Conservation (phyloP, 2,797 vertebrate species). For the Phyllotis vaccarum region DNA sequence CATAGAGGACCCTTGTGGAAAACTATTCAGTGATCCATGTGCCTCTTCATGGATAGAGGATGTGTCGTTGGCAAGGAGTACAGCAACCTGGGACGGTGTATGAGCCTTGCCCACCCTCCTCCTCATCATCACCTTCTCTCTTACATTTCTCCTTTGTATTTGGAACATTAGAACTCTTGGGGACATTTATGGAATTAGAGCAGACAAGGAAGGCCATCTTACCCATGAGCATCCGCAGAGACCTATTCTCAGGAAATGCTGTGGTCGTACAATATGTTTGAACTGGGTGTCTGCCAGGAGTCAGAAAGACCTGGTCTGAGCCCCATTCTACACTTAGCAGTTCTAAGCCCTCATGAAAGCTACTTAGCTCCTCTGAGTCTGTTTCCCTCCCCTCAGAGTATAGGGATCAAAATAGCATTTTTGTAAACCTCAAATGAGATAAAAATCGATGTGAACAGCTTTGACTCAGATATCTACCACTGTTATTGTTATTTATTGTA, state of each 20-base stretch:
- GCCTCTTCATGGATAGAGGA: neutral
- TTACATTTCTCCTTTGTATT: neutral
- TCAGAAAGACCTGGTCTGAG: neutral
- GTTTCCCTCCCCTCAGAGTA: neutral
- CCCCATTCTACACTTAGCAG: neutral
- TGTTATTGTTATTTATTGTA: neutral
- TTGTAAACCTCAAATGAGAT: conserved; percentile 32
- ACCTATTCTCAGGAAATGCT: neutral
- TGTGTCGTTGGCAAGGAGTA: neutral
- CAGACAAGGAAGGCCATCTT: neutral
- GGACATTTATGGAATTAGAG: neutral
- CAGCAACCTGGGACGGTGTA: neutral
- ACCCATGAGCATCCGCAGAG: neutral
- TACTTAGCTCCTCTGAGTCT: neutral
- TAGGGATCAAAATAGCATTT: neutral
- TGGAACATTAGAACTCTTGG: neutral
- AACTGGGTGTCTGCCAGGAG: neutral
- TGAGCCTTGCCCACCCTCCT: neutral
- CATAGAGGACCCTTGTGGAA: neutral
- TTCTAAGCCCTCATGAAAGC: neutral
- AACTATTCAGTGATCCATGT: neutral
- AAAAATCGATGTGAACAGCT: conserved; percentile 10
- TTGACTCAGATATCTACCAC: neutral
- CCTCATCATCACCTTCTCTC: neutral
- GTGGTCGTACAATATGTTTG: neutral